These are phyloP conservation scores for Bombus waltoni DNA, from an alignment of 1,140 invertebrate species.

Conservation along the genomic window DNA sequence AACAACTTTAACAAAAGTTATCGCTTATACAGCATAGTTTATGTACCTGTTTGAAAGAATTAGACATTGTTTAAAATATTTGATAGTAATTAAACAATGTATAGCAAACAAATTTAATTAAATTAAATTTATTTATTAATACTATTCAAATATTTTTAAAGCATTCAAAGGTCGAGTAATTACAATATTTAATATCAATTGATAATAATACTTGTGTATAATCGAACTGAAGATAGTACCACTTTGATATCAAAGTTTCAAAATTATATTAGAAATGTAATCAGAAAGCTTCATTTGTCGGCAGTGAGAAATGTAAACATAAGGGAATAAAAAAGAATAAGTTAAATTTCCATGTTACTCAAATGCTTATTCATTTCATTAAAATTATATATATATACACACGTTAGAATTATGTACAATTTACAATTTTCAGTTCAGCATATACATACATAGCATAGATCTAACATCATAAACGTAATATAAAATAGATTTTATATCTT, in stretches of 20 bases:
- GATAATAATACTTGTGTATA: not conserved
- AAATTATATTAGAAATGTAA: not conserved
- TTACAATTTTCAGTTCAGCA: not conserved
- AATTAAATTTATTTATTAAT: not conserved
- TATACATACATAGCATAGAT: too few relatives aligned
- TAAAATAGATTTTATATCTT: too few relatives aligned
- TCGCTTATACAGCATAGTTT: not conserved
- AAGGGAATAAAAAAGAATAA: not conserved
- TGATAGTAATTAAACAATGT: not conserved
- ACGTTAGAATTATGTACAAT: not conserved
- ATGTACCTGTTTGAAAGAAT: not conserved
- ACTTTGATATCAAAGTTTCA: not conserved
- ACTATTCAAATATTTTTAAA: not conserved
- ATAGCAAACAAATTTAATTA: not conserved
- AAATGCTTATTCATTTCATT: not conserved
- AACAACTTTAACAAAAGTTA: not conserved
- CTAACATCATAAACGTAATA: too few relatives aligned
- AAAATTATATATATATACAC: not conserved
- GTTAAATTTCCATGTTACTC: not conserved
- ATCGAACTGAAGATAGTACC: not conserved
- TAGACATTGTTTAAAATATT: not conserved
- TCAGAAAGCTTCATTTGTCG: not conserved
- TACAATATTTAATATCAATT: not conserved
- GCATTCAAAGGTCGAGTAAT: not conserved
- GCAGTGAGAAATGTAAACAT: not conserved